Conservation (phyloP, 2,797 vertebrate species). For the Muscicapa striata region DNA sequence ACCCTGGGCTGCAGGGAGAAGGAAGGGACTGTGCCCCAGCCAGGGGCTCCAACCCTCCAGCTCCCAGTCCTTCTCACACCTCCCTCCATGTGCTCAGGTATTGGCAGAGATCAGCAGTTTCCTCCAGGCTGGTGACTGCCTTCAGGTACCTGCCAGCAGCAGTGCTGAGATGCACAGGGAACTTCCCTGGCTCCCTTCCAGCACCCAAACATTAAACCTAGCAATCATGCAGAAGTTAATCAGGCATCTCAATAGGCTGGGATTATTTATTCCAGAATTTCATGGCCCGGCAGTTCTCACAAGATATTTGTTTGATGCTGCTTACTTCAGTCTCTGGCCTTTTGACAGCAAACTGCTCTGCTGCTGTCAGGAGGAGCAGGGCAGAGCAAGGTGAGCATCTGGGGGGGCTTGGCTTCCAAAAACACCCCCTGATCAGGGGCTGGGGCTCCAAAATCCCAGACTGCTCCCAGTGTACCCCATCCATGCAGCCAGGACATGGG, state of each 20-base stretch:
- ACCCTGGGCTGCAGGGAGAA: not conserved
- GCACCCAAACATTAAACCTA: not conserved
- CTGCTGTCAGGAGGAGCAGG: not conserved
- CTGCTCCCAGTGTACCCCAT: not conserved
- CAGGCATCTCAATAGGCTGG: not conserved
- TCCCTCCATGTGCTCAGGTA: not conserved
- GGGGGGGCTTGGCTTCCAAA: not conserved
- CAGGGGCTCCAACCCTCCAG: not conserved
- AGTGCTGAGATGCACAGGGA: not conserved
- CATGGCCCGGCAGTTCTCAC: not conserved
- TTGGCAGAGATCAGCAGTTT: slow-evolving; percentile 10
- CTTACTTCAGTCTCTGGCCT: not conserved
- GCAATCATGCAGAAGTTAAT: not conserved
- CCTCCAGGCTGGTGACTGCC: not conserved
- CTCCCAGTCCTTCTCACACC: not conserved
- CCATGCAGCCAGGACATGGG: not conserved
- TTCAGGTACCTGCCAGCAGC: slow-evolving; percentile 62
- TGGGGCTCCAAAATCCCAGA: no score
- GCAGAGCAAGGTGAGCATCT: not conserved
- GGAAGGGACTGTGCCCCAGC: not conserved
- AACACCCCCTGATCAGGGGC: not conserved
- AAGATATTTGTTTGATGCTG: not conserved
- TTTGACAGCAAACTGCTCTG: not conserved
- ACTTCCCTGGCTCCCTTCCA: not conserved
- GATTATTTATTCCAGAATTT: not conserved